Evolutionary conservation across 92 coral and sea anemone genomes (phyloP), one percentile per base, ranked within the genome.

Genomic region (Meandrina meandrites): DNA sequence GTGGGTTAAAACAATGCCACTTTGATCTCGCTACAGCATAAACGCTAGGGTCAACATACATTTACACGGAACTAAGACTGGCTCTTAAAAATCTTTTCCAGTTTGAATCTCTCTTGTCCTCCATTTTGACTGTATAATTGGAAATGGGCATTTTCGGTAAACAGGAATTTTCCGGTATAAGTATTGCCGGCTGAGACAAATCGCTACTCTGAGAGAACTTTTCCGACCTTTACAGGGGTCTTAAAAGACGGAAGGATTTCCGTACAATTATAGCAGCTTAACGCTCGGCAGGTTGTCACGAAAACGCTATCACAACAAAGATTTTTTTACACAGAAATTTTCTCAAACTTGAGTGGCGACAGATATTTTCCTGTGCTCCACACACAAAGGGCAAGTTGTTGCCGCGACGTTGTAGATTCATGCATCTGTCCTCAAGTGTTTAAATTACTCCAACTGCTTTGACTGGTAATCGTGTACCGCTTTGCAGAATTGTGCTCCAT

Each of bases 241-340:
- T 42, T 40, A 19, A 50, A 37, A 74, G 87, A 73, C 54, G 80
- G 81, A 84, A 84, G 80, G 87, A 84, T 84, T 84, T 74, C 54
- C 56, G 69, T 8, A 24, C 62, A 84, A 84, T 56, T 71, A 37
- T 73, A 36, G 28, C 48, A 8, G 48, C 47, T 34, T 35, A 17
- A 36, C 53, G 16, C 21, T 27, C 53, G 11, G 10, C 40, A 32
- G 45, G 27, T 8, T 74, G 80, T 84, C 80, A 74, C 87, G 80
- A 73, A 53, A 60, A 40, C 69, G 70, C 40, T 82, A 34, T 42
- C 27, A 64, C 76, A 83, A 71, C 54, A 32, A 50, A n/a, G 48
- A 53, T 70, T 36, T 24, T n/a, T 34, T 70, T 19, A 82, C 86
- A 75, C 19, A 11, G 81, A 53, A n/a, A 40, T 37, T 74, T 34